phyloP scores from a whole-genome alignment of 2,888 invertebrate species.

The Hyposoter dolosus region DNA sequence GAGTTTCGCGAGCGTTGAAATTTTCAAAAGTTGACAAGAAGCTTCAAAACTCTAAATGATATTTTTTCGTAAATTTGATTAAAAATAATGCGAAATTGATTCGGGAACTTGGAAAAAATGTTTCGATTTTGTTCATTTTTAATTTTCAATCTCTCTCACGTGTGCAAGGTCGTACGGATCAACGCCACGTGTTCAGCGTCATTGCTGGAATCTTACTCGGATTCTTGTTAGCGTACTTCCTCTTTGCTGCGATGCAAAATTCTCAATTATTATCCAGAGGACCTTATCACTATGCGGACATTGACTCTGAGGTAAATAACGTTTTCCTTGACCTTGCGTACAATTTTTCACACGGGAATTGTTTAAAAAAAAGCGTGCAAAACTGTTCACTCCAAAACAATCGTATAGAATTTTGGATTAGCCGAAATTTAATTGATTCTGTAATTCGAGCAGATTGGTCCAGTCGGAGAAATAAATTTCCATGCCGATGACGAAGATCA shows the following conservation, averaged over 20 bases:
- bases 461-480: constrained; percentile 84
- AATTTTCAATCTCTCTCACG: constrained; percentile 26
- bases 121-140: too few relatives aligned
- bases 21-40: not conserved
- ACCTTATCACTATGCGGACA: constrained; percentile 82
- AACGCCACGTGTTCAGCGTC: constrained; percentile 90
- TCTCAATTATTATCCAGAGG: constrained; percentile 83
- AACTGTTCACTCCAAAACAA: not conserved
- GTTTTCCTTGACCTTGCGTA: not conserved
- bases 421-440: not conserved
- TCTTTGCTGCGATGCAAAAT: constrained; percentile 87
- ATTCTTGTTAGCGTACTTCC: constrained; percentile 91
- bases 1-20: not conserved
- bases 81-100: too few relatives aligned
- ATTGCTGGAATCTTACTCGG: constrained; percentile 91
- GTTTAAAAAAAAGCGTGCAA: not conserved
- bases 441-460: constrained; percentile 80
- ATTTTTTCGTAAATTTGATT: too few relatives aligned
- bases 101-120: too few relatives aligned
- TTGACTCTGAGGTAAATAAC: constrained; percentile 80
- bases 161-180: constrained; percentile 84
- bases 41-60: too few relatives aligned
- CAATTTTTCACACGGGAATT: not conserved
- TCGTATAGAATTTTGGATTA: not conserved
- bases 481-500: constrained; percentile 88